phyloP scores from a whole-genome alignment of 2,888 invertebrate species.

The Lysandra coridon region DNA sequence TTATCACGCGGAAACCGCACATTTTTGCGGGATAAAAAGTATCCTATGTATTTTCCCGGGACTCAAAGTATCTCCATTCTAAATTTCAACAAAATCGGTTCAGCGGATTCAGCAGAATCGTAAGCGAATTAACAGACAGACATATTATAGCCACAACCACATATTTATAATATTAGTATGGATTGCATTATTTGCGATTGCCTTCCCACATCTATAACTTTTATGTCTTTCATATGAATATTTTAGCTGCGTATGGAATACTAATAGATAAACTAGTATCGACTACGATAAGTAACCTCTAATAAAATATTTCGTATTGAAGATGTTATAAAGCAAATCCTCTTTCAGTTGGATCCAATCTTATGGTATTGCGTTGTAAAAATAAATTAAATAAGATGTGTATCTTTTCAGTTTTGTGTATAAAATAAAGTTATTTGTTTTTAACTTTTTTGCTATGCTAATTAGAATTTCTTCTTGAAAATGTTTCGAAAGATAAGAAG shows the following conservation, averaged over 20 bases:
- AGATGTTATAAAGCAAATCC: neutral
- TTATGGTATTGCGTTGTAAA: neutral
- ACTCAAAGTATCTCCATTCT: no score
- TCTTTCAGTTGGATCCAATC: neutral
- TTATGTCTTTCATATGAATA: neutral
- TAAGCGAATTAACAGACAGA: no score
- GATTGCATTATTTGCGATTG: neutral
- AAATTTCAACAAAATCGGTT: no score
- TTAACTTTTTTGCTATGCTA: no score
- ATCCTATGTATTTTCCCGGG: no score
- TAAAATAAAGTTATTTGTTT: no score
- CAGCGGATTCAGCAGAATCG: no score
- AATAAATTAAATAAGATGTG: neutral
- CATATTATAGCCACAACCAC: no score
- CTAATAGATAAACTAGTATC: conserved; percentile 3
- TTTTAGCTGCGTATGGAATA: conserved; percentile 11
- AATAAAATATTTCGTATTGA: neutral
- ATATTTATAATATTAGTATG: neutral
- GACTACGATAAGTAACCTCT: no score
- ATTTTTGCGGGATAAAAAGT: no score
- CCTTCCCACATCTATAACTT: neutral
- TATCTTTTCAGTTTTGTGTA: neutral
- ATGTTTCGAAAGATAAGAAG: neutral
- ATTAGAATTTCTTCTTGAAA: neutral
- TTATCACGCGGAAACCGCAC: no score